Conservation (phyloP, 2,888 invertebrate genomes). For the Aphidius colemani region DNA sequence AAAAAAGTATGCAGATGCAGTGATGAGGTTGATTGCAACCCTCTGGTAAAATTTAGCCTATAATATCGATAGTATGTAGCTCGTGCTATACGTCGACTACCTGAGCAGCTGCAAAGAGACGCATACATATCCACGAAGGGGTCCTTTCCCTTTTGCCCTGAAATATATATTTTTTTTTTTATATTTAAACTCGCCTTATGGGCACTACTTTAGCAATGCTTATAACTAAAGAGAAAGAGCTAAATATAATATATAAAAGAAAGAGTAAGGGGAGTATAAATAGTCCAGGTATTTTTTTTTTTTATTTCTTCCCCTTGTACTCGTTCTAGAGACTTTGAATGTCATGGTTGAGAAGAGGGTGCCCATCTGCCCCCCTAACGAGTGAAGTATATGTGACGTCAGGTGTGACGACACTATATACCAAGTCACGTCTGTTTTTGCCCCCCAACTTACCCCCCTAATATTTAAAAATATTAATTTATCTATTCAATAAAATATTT, state of each 20-base stretch:
- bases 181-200: conserved; percentile 53
- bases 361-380: conserved; percentile 57
- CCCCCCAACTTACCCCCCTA: conserved; percentile 12
- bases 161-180: conserved; percentile 47
- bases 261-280: conserved; percentile 31
- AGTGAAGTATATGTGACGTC: conserved; percentile 54
- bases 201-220: conserved; percentile 34
- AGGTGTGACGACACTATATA: conserved; percentile 56
- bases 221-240: conserved; percentile 7
- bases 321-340: conserved; percentile 37
- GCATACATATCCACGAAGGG: conserved; percentile 14
- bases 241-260: conserved; percentile 25
- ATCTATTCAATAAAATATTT: too few species aligned
- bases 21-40: background rate
- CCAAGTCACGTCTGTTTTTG: conserved; percentile 41
- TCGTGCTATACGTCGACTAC: conserved; percentile 46
- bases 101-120: conserved; percentile 52
- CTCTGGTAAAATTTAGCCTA: conserved; percentile 41
- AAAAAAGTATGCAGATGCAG: too few species aligned
- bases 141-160: conserved; percentile 40
- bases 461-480: conserved; percentile 5
- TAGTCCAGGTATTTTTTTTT: conserved; percentile 40
- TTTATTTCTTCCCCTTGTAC: conserved; percentile 25
- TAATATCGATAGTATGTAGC: conserved; percentile 51
- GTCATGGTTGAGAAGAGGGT: conserved; percentile 58